Conservation (phyloP, 2,888 invertebrate species). For the Lepas anatifera region DNA sequence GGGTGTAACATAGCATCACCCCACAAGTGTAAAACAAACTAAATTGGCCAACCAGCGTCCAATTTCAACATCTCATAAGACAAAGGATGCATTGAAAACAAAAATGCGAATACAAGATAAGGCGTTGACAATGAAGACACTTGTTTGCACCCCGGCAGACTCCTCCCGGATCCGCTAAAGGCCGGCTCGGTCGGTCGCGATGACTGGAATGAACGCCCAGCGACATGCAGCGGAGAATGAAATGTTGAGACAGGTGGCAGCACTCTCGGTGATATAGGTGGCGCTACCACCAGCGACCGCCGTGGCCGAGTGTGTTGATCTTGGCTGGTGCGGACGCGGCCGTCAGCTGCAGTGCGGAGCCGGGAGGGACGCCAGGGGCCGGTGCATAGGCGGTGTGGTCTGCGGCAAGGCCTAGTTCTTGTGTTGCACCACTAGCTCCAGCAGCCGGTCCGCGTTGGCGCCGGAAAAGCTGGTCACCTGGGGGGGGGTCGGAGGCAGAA, state of each 20-base stretch:
- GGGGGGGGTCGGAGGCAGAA: too few relatives aligned
- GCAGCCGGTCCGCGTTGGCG: slow-evolving; percentile 59
- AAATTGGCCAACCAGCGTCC: background rate
- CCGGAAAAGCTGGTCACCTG: slow-evolving; percentile 59
- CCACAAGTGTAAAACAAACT: background rate
- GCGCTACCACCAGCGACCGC: too few relatives aligned
- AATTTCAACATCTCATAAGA: background rate
- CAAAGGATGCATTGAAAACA: background rate
- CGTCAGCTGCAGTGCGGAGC: background rate
- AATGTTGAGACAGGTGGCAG: background rate
- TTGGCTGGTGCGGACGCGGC: background rate
- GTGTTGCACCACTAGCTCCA: slow-evolving; percentile 31
- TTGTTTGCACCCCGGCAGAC: background rate
- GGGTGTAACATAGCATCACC: too few relatives aligned
- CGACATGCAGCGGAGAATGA: background rate
- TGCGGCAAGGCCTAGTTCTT: slow-evolving; percentile 12
- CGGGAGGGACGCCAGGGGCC: background rate
- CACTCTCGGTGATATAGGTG: background rate
- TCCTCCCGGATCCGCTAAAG: too few relatives aligned
- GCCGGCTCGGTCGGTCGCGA: background rate
- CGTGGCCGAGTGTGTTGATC: too few relatives aligned
- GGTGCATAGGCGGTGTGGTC: background rate
- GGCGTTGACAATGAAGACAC: slow-evolving; percentile 8
- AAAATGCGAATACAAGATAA: background rate
- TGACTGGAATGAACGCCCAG: background rate